A percentile compares a stretch with the other conserved stretches of the same genome.
Evolutionary conservation across 2,888 invertebrate species (phyloP).

Genomic region (Callyntrura guangdongensis): DNA sequence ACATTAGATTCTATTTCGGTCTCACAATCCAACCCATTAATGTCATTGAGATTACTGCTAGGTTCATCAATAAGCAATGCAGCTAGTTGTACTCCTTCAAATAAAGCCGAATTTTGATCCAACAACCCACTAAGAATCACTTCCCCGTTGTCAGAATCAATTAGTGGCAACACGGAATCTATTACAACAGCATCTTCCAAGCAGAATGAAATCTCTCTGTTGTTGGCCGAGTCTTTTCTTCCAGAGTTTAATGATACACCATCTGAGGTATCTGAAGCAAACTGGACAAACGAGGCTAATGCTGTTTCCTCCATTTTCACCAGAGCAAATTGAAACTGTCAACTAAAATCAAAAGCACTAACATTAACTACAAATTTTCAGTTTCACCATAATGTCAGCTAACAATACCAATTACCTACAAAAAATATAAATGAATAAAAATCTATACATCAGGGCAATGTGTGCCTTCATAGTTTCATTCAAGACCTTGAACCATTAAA

Average conservation of each 20-base stretch:
- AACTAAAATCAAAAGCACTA: background rate
- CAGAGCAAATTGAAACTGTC: background rate
- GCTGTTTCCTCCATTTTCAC: conserved; percentile 10
- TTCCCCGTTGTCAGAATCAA: conserved; percentile 68
- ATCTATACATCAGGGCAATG: too few relatives aligned
- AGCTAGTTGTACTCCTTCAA: conserved; percentile 81
- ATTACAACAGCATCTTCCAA: conserved; percentile 70
- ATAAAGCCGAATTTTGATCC: conserved; percentile 77
- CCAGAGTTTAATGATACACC: background rate
- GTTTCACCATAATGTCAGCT: background rate
- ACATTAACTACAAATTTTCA: background rate
- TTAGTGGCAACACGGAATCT: conserved; percentile 51
- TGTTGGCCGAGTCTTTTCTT: background rate
- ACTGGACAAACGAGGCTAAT: background rate
- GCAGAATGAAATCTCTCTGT: conserved; percentile 41
- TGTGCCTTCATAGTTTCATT: too few relatives aligned
- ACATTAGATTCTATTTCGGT: background rate
- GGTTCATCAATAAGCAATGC: conserved; percentile 70
- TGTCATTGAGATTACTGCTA: background rate
- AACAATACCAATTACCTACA: too few relatives aligned
- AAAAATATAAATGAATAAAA: too few relatives aligned
- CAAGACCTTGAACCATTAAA: too few relatives aligned
- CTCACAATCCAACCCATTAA: background rate
- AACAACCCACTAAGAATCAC: conserved; percentile 81
- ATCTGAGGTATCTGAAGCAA: background rate